A percentile compares a stretch with the other conserved stretches of the same genome.
Evolutionary conservation across 2,888 invertebrate genomes (phyloP).

Genomic region (Pachliopta kotzebuea): DNA sequence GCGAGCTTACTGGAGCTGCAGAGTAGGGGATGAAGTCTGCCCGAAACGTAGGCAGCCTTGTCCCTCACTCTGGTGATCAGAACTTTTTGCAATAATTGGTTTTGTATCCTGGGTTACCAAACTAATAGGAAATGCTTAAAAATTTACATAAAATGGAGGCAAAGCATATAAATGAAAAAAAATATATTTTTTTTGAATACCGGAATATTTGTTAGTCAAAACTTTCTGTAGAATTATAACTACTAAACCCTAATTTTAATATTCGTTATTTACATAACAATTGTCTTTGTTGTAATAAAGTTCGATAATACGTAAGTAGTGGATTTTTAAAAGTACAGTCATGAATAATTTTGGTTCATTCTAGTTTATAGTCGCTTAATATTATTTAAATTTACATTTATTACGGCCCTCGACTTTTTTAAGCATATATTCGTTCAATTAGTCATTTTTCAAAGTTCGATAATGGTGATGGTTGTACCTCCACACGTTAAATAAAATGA

Average conservation of each 20-base stretch:
- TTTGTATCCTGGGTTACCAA: not conserved
- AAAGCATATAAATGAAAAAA: not conserved
- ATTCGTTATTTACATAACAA: no score
- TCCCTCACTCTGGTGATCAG: no score
- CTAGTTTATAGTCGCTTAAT: constrained; percentile 24
- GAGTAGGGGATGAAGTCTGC: no score
- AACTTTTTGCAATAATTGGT: constrained; percentile 1
- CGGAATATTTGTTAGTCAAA: no score
- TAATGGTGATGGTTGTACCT: not conserved
- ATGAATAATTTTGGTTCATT: constrained; percentile 22
- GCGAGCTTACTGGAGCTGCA: no score
- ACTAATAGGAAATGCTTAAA: not conserved
- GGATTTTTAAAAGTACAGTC: not conserved
- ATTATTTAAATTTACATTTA: constrained; percentile 26
- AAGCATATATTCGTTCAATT: constrained; percentile 9
- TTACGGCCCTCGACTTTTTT: constrained; percentile 25
- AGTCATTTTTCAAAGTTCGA: constrained; percentile 15
- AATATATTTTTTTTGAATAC: no score
- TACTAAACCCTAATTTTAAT: no score
- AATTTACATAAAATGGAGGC: not conserved
- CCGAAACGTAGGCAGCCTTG: no score
- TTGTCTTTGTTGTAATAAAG: no score
- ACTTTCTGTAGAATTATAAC: no score
- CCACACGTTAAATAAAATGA: constrained; percentile 10
- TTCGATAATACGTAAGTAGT: not conserved